These are phyloP conservation scores for Alsophila aescularia DNA, from an alignment of 2,888 invertebrate species.

Conservation along the genomic window DNA sequence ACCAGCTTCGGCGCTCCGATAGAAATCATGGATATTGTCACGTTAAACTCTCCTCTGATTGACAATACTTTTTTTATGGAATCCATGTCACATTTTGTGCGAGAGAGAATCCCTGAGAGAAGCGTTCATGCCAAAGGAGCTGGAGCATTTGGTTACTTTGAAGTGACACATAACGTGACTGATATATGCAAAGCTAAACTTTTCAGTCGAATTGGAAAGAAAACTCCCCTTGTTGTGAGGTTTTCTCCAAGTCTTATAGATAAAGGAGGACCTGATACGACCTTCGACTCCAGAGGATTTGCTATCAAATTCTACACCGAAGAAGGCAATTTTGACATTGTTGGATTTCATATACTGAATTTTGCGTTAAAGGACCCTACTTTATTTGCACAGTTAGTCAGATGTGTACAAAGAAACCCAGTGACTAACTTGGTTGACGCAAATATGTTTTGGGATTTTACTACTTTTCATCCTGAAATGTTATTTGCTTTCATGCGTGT, in stretches of 20 bases:
- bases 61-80: conserved; percentile 85
- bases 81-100: background rate
- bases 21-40: conserved; percentile 87
- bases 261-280: conserved; percentile 93
- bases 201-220: conserved; percentile 89
- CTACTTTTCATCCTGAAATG: conserved; percentile 91
- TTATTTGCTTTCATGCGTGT: conserved; percentile 92
- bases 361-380: conserved; percentile 95
- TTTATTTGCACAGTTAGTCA: conserved; percentile 94
- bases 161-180: conserved; percentile 92
- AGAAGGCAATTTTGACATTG: conserved; percentile 95
- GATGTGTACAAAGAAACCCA: conserved; percentile 96
- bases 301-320: conserved; percentile 96
- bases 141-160: conserved; percentile 93
- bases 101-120: conserved; percentile 97
- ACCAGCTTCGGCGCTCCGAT: conserved; percentile 91
- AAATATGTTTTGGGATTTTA: conserved; percentile 97
- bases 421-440: conserved; percentile 92
- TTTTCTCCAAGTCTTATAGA: conserved; percentile 93
- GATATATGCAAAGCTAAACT: conserved; percentile 90
- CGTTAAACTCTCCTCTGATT: conserved; percentile 90
- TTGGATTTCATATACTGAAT: conserved; percentile 94
- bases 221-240: conserved; percentile 89
- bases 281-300: conserved; percentile 94
- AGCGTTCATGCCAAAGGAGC: conserved; percentile 97